Conservation (phyloP, 2,113 vertebrate species). For the Cyrtonyx montezumae region DNA sequence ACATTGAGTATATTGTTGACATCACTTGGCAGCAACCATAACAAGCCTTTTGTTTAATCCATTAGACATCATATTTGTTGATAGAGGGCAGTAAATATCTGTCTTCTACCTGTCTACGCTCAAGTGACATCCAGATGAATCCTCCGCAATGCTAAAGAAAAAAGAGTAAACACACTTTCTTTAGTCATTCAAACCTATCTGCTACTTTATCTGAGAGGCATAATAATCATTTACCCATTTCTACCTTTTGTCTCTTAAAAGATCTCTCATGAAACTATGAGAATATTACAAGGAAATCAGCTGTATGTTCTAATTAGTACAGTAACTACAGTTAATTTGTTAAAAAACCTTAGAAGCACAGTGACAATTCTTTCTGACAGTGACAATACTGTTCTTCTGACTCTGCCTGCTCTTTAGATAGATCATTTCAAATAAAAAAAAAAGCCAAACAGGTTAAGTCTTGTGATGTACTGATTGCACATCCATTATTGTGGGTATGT, state of each 20-base stretch:
- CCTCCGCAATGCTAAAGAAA: background rate
- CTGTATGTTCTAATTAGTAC: background rate
- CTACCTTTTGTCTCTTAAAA: background rate
- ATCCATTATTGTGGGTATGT: background rate
- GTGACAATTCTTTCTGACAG: background rate
- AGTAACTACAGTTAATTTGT: background rate
- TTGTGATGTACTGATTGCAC: background rate
- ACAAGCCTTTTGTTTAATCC: background rate
- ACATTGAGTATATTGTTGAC: background rate
- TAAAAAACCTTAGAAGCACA: background rate
- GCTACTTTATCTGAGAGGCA: background rate
- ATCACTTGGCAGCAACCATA: background rate
- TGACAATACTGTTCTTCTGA: background rate
- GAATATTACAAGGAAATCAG: background rate
- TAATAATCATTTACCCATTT: background rate
- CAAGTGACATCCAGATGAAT: background rate
- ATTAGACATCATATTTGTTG: background rate
- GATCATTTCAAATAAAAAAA: background rate
- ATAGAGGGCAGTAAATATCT: background rate
- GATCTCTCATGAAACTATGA: background rate
- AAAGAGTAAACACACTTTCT: background rate
- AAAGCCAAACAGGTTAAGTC: background rate
- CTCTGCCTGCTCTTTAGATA: background rate
- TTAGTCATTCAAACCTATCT: background rate
- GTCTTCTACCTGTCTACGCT: fast-evolving